Percentiles rank a stretch among this genome's conserved stretches.
phyloP scores from a whole-genome alignment of 2,797 vertebrate species.

The Catharus ustulatus region DNA sequence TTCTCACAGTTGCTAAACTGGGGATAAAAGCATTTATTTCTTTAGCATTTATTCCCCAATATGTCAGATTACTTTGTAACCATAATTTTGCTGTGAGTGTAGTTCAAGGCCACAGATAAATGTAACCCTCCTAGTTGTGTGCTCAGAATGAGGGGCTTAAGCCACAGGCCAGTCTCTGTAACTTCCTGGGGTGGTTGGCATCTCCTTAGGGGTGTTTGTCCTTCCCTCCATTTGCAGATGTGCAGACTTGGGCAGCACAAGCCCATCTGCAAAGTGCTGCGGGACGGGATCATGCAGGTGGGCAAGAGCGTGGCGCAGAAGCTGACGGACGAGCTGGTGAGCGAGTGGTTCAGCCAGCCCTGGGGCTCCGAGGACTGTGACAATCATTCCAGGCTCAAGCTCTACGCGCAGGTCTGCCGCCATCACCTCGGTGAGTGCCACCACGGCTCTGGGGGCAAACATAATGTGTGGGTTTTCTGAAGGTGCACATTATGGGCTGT shows the following conservation, averaged over 20 bases:
- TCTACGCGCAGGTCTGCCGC: conserved; percentile 92
- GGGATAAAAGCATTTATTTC: neutral
- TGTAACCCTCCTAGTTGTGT: neutral
- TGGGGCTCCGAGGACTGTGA: conserved; percentile 90
- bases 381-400: conserved; percentile 93
- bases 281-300: conserved; percentile 90
- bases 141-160: too few relatives aligned
- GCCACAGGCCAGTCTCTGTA: neutral
- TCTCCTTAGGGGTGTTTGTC: neutral
- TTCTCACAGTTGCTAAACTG: neutral
- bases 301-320: conserved; percentile 84
- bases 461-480: fast-evolving
- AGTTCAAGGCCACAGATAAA: neutral
- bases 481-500: neutral
- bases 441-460: neutral
- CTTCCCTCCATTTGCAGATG: conserved; percentile 77
- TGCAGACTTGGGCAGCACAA: conserved; percentile 97
- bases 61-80: neutral
- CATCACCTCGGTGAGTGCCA: conserved; percentile 86
- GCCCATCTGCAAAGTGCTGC: conserved; percentile 91
- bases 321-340: conserved; percentile 86
- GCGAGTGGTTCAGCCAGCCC: conserved; percentile 88
- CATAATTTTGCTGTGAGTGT: neutral
- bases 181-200: neutral
- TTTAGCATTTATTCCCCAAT: neutral